These are phyloP conservation scores for Phaenicophaeus curvirostris DNA, from an alignment of 2,797 vertebrate species.

Conservation along the genomic window DNA sequence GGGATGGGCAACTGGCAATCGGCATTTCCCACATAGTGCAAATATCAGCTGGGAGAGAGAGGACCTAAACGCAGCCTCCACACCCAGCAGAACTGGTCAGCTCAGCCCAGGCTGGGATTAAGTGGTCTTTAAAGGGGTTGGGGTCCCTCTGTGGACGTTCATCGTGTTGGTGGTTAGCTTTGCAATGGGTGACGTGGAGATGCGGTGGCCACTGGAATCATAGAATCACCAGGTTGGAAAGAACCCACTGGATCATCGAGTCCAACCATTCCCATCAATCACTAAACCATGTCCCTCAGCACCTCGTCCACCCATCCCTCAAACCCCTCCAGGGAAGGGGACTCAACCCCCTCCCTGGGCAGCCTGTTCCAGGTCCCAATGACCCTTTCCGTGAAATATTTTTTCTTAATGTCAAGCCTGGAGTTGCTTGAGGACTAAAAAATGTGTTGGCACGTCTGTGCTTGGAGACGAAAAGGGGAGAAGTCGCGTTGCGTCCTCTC, in stretches of 20 bases:
- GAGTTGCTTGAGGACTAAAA: neutral
- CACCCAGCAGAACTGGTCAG: neutral
- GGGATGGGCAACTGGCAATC: neutral
- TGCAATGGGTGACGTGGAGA: accelerated
- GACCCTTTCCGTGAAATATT: too few species aligned
- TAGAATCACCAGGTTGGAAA: too few species aligned
- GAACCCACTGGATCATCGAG: too few species aligned
- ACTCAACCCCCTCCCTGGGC: too few species aligned
- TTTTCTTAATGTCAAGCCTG: too few species aligned
- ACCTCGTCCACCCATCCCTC: too few species aligned
- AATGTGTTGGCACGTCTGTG: neutral
- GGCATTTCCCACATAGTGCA: constrained; percentile 2
- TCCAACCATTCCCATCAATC: too few species aligned
- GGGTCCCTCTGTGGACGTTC: neutral
- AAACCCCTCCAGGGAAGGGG: too few species aligned
- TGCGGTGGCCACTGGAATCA: accelerated
- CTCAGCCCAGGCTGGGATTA: accelerated
- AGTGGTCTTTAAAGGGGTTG: neutral
- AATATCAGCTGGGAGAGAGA: neutral
- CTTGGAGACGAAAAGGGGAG: neutral
- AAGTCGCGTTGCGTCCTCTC: accelerated
- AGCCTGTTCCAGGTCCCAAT: too few species aligned
- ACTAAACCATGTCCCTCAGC: too few species aligned
- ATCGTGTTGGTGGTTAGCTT: neutral
- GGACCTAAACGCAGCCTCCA: neutral